A percentile compares a stretch with the other conserved stretches of the same genome.
Evolutionary conservation across 2,797 vertebrate species (phyloP).

Genomic region (Periophthalmus magnuspinnatus): DNA sequence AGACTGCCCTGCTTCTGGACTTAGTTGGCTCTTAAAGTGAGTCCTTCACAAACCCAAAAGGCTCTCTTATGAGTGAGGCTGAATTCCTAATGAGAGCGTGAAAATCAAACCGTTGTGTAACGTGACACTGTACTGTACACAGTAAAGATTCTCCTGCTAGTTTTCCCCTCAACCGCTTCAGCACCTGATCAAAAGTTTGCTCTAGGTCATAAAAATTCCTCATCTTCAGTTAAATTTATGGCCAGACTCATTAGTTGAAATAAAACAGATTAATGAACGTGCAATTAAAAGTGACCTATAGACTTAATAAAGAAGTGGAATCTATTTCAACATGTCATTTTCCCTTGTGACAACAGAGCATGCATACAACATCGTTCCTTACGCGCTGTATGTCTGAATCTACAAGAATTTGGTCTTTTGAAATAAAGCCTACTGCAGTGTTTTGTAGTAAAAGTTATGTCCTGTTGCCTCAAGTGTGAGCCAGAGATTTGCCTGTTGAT

Average conservation of each 20-base stretch:
- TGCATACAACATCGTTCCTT: slow-evolving; percentile 56
- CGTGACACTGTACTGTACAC: slow-evolving; percentile 82
- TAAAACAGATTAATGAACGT: slow-evolving; percentile 82
- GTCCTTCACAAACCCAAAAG: slow-evolving; percentile 34
- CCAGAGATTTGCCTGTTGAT: slow-evolving; percentile 71
- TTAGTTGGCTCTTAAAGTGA: slow-evolving; percentile 31
- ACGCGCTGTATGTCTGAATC: slow-evolving; percentile 29
- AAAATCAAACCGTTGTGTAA: slow-evolving; percentile 79
- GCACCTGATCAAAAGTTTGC: slow-evolving; percentile 84
- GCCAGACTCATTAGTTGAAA: slow-evolving; percentile 82
- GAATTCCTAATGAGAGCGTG: slow-evolving; percentile 77
- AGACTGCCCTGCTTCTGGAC: slow-evolving; percentile 21
- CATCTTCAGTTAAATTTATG: slow-evolving; percentile 82
- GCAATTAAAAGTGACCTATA: slow-evolving; percentile 81
- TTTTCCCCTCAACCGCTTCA: slow-evolving; percentile 66
- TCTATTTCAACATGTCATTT: slow-evolving; percentile 69
- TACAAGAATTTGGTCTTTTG: slow-evolving; percentile 11
- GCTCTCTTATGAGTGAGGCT: slow-evolving; percentile 54
- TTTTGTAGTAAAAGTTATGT: slow-evolving; percentile 47
- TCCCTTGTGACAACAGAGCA: slow-evolving; percentile 54
- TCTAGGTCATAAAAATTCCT: slow-evolving; percentile 83
- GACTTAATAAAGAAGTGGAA: slow-evolving; percentile 71
- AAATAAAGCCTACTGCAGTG: slow-evolving; percentile 9
- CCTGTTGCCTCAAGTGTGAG: slow-evolving; percentile 57
- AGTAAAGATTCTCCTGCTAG: slow-evolving; percentile 75